Base-by-base conservation (phyloP, 2,888 invertebrate genomes). In the Acleris sparsana region DNA sequence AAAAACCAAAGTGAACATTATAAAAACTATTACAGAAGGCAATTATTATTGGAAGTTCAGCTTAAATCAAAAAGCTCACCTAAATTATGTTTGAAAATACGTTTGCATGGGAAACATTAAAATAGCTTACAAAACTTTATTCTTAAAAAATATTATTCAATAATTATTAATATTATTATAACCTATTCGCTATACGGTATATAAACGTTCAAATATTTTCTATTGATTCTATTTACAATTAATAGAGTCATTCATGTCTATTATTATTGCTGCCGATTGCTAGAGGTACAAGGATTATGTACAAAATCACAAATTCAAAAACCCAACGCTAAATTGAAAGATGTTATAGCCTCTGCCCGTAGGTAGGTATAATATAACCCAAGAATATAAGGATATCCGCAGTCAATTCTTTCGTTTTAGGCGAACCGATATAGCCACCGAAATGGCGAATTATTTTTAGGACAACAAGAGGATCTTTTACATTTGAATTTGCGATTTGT, bases 111-210 rank as follows among this genome's bases (percentile, higher is more conserved):
- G 18, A 55, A 60, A 55, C 29, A 29, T 51, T 49, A 44, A 22
- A 56, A 43, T 44, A 25, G 20, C 53, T 60, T 55, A 65, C n/a
- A 60, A 60, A 60, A 55, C 25, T 43, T 43, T 44, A 43, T 7
- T 16, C 39, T 48, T 53, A 59, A 53, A 59, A 60, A 64, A 64
- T 64, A 64, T 64, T 60, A 63, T 58, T 58, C 53, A 39, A 39
- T 39, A 39, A 39, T 58, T 58, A 33, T 33, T 33, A 46, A 29
- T 53, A 39, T 58, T 58, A 33, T 9, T 33, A 33, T 44, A 48
- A 46, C n/a, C 53, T 53, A 29, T 20, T 29, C 25, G 43, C 16
- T 53, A 59, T 33, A 33, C 33, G 20, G 20, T 58, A 53, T 53
- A 58, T 48, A 53, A 58, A 53, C 5, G 29, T 53, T 59, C 53